Evolutionary conservation across 2,888 invertebrate species (phyloP), one percentile per base, ranked within the genome.

Genomic region (Acrobeloides nanus): DNA sequence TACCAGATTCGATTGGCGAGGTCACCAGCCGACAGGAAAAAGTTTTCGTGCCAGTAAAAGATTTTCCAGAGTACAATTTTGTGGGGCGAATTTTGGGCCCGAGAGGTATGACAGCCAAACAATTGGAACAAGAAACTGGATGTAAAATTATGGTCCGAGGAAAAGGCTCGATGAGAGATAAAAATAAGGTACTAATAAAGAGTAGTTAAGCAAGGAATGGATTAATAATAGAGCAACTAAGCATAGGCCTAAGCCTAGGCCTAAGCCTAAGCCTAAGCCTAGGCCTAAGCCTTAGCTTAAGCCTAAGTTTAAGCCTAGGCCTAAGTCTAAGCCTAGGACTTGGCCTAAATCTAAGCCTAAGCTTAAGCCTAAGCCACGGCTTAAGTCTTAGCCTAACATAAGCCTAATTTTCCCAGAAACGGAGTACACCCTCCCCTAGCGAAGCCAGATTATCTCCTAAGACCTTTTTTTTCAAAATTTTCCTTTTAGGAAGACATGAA

Each of bases 81-180:
- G 97, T 99, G 74, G 97, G 97, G 74, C 84, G 97, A 81, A 97
- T 99, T 81, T 81, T 99, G 75, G 97, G 97, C 44, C 97, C 97
- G 62, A 83, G 97, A 72, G 97, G 97, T 67, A 97, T 97, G 95
- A 99, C 97, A 64, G 97, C 97, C 46, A 99, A 99, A 80, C 95
- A 97, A 81, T 80, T 99, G 77, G 97, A 99, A 80, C 90, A 93
- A 80, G 95, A 95, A 81, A 97, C 97, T 71, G 95, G 95, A 68
- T 99, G 97, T 81, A 99, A 97, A 83, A 95, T 99, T 75, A 99
- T 99, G 97, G 95, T 99, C 74, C 83, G 97, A 20, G 70, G 70
- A 17, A 48, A 62, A 7, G 70, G 70, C 25, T 68, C 67, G 26
- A 71, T 71, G 68, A 38, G 70, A 21, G 70, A 70, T 52, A 71